phyloP scores from a whole-genome alignment of 2,888 invertebrate species.

The Lucinisca nassula region DNA sequence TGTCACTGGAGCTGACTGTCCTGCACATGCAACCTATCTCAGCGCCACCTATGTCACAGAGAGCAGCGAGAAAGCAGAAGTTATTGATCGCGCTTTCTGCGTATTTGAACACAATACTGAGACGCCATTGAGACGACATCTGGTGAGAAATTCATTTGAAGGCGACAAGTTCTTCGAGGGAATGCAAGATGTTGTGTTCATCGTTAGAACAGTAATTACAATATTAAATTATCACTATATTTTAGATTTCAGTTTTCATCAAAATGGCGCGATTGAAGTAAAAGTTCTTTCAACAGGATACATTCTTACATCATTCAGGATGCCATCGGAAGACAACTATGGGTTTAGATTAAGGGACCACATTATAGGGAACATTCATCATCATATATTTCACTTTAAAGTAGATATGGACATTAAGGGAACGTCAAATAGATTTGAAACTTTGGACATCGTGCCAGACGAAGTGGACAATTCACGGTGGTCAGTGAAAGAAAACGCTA shows the following conservation, averaged over 20 bases:
- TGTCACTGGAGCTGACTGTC: conserved; percentile 84
- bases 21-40: conserved; percentile 77
- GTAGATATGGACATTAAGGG: conserved; percentile 81
- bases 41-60: conserved; percentile 68
- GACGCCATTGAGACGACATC: conserved; percentile 80
- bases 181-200: conserved; percentile 75
- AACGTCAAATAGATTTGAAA: conserved; percentile 81
- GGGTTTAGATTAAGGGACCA: conserved; percentile 76
- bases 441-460: conserved; percentile 75
- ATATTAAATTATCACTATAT: conserved; percentile 84
- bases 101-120: conserved; percentile 83
- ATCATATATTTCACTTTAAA: conserved; percentile 82
- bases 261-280: conserved; percentile 79
- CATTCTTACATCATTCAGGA: conserved; percentile 74
- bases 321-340: conserved; percentile 64
- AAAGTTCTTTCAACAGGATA: conserved; percentile 80
- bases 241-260: conserved; percentile 83
- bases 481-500: conserved; percentile 43
- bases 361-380: conserved; percentile 79
- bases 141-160: conserved; percentile 44
- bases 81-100: conserved; percentile 74
- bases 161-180: conserved; percentile 76
- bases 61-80: conserved; percentile 38
- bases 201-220: conserved; percentile 75
- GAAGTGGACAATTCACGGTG: conserved; percentile 65